A percentile compares a stretch with the other conserved stretches of the same genome.
Evolutionary conservation across 1,140 invertebrate genomes (phyloP).

Genomic region (Listronotus bonariensis): DNA sequence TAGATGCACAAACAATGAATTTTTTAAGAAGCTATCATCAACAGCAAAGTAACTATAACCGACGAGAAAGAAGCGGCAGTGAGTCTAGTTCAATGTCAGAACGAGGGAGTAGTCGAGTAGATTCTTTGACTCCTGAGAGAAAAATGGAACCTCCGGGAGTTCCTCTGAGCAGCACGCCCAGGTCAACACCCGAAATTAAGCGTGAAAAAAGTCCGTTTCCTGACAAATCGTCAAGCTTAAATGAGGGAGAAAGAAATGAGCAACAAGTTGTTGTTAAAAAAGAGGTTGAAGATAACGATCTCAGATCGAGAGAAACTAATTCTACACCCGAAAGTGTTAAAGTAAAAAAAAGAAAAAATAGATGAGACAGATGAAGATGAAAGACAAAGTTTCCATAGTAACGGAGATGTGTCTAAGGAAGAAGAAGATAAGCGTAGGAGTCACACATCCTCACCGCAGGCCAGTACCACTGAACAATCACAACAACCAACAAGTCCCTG

Average conservation of each 20-base stretch:
- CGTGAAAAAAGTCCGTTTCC: slow-evolving; percentile 59
- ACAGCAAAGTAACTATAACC: slow-evolving; percentile 63
- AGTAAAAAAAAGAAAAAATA: slow-evolving; percentile 62
- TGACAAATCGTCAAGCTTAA: slow-evolving; percentile 50
- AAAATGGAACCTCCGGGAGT: slow-evolving; percentile 66
- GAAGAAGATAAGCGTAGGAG: slow-evolving; percentile 47
- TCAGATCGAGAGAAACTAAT: slow-evolving; percentile 35
- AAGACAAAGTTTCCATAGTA: slow-evolving; percentile 59
- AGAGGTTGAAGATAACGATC: slow-evolving; percentile 47
- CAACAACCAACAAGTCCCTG: slow-evolving; percentile 61
- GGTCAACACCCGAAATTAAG: slow-evolving; percentile 73
- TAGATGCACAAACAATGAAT: slow-evolving; percentile 85
- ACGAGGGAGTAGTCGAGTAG: slow-evolving; percentile 72
- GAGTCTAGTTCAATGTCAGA: slow-evolving; percentile 86
- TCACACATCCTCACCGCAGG: slow-evolving; percentile 62
- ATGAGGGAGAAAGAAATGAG: slow-evolving; percentile 56
- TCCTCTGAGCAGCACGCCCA: slow-evolving; percentile 68
- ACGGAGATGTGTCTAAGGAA: slow-evolving; percentile 52
- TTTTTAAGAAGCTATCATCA: slow-evolving; percentile 76
- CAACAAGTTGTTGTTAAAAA: slow-evolving; percentile 55
- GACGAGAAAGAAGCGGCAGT: slow-evolving; percentile 80
- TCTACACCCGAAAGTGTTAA: slow-evolving; percentile 29
- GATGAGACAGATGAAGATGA: slow-evolving; percentile 62
- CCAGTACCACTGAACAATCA: slow-evolving; percentile 53
- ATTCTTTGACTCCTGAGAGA: slow-evolving; percentile 76